A percentile compares a stretch with the other conserved stretches of the same genome.
Evolutionary conservation across 2,888 invertebrate genomes (phyloP).

Genomic region (Pandemis heparana): DNA sequence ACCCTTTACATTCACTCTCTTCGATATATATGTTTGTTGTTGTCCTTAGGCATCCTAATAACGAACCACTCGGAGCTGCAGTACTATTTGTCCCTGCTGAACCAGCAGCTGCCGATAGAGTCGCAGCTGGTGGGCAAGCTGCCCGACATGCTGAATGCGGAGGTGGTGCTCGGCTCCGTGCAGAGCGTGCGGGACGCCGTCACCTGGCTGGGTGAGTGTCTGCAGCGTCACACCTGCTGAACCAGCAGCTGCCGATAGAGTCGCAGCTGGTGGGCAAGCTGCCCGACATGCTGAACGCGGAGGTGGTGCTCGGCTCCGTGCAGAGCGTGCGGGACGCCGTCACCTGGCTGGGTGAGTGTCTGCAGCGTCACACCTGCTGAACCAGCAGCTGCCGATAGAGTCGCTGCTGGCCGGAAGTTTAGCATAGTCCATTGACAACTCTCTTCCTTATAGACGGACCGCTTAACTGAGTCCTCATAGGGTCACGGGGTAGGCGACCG

Average conservation of each 20-base stretch:
- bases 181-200: constrained; percentile 94
- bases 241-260: constrained; percentile 99
- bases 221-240: too few relatives aligned
- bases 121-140: constrained; percentile 97
- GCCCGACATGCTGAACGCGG: constrained; percentile 99
- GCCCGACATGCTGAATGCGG: constrained; percentile 99
- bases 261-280: constrained; percentile 97
- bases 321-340: constrained; percentile 94
- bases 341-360: constrained; percentile 95
- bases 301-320: constrained; percentile 98
- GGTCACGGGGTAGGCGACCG: too few relatives aligned
- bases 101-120: constrained; percentile 99
- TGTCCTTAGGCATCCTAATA: constrained; percentile 92
- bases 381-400: constrained; percentile 99
- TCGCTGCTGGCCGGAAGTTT: constrained; percentile 97
- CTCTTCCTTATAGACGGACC: too few relatives aligned
- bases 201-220: constrained; percentile 95
- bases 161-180: constrained; percentile 98
- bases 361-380: too few relatives aligned
- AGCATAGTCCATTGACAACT: too few relatives aligned
- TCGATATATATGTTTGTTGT: too few relatives aligned
- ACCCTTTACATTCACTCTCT: too few relatives aligned
- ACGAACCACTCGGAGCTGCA: constrained; percentile 99
- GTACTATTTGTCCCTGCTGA: constrained; percentile 98
- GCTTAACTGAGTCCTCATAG: too few relatives aligned